Conservation (phyloP, 2,797 vertebrate species). For the Eptatretus atami region DNA sequence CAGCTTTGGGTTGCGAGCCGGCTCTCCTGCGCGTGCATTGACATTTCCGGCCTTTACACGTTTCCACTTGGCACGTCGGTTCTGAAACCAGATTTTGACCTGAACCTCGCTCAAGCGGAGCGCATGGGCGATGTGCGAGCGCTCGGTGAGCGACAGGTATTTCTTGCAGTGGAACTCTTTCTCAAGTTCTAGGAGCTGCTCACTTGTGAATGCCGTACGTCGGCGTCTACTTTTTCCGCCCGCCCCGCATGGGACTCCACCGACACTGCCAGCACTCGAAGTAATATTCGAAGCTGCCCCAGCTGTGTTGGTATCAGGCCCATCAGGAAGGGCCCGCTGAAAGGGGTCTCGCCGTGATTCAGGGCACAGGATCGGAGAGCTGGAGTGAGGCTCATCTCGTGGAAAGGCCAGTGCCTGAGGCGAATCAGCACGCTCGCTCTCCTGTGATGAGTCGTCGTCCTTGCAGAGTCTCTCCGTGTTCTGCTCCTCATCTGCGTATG, state of each 20-base stretch:
- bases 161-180: conserved; percentile 98
- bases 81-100: conserved; percentile 99
- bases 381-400: too few species aligned
- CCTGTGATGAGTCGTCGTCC: conserved; percentile 2
- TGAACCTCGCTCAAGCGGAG: conserved; percentile 92
- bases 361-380: too few species aligned
- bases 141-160: conserved; percentile 78
- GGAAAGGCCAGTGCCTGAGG: too few species aligned
- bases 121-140: conserved; percentile 87
- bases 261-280: neutral
- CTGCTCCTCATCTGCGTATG: neutral
- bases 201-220: conserved; percentile 78
- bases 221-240: conserved; percentile 38
- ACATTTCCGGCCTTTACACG: conserved; percentile 83
- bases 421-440: neutral
- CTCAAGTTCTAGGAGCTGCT: conserved; percentile 85
- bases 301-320: too few species aligned
- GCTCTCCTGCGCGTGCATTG: conserved; percentile 86
- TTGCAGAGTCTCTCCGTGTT: neutral
- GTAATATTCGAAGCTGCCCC: neutral
- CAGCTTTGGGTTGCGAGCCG: conserved; percentile 77
- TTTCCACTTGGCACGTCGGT: conserved; percentile 86
- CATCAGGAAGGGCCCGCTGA: too few species aligned
- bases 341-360: too few species aligned
- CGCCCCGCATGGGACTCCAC: neutral